Percentiles rank a stretch among this genome's conserved stretches.
Conservation (phyloP, 2,113 vertebrate genomes). For the Xiphias gladius region DNA sequence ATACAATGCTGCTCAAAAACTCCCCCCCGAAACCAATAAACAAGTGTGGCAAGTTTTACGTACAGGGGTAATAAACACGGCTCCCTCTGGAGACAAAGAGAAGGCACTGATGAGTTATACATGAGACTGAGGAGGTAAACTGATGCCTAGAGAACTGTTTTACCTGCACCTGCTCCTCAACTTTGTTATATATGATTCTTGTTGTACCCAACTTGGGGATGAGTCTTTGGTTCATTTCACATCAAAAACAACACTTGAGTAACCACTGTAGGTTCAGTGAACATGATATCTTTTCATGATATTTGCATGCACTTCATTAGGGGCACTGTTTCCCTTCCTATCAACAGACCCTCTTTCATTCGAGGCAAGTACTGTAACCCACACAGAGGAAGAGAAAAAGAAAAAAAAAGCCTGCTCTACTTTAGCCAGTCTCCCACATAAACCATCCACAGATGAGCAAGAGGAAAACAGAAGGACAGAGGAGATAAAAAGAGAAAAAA, state of each 20-base stretch:
- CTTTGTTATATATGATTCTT: neutral
- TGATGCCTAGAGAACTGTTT: no score
- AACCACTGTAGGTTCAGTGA: neutral
- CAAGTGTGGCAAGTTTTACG: constrained; percentile 74
- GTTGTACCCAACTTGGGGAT: neutral
- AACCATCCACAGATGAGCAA: constrained; percentile 44
- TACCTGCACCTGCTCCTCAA: constrained; percentile 9
- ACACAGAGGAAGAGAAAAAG: constrained; percentile 11
- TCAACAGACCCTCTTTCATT: constrained; percentile 34
- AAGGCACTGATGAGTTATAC: constrained; percentile 13
- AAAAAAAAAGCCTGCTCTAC: constrained; percentile 55
- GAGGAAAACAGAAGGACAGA: constrained; percentile 61
- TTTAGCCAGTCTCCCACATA: constrained; percentile 42
- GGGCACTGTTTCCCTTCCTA: constrained; percentile 22
- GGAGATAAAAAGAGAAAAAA: constrained; percentile 54
- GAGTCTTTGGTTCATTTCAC: neutral
- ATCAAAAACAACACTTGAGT: constrained; percentile 23
- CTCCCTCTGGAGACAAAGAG: constrained; percentile 45
- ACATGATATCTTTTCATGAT: constrained; percentile 31
- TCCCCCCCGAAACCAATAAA: constrained; percentile 80
- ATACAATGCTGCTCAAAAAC: constrained; percentile 68
- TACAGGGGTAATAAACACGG: constrained; percentile 24
- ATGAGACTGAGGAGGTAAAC: constrained; percentile 14
- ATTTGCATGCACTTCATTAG: constrained; percentile 45
- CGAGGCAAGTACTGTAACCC: constrained; percentile 26